Conservation (phyloP, 2,113 vertebrate genomes). For the Onychostoma macrolepis region DNA sequence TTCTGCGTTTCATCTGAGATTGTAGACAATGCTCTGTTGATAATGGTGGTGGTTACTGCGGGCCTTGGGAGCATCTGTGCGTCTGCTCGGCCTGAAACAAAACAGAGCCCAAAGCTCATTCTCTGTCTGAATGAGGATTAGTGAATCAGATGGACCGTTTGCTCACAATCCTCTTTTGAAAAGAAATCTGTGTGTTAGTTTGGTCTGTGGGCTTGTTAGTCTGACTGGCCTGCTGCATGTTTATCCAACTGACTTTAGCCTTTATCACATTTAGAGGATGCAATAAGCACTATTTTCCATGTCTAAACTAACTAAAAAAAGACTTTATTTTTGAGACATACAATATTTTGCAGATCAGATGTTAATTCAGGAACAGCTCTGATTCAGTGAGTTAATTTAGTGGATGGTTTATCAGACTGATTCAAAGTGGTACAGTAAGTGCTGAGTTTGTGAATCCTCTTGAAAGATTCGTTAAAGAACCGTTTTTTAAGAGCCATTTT, state of each 20-base stretch:
- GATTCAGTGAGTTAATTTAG: background rate
- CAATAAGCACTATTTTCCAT: background rate
- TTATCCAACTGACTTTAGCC: background rate
- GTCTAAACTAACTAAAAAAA: too few relatives aligned
- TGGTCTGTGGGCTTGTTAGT: background rate
- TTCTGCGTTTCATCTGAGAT: background rate
- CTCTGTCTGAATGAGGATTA: conserved; percentile 20
- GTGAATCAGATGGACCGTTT: conserved; percentile 14
- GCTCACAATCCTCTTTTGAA: conserved; percentile 18
- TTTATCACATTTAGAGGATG: background rate
- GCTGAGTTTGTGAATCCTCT: background rate
- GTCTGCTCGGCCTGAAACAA: conserved; percentile 22
- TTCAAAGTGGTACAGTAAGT: background rate
- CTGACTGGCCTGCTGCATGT: background rate
- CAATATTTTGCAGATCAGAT: background rate
- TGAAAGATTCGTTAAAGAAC: background rate
- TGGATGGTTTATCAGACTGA: background rate
- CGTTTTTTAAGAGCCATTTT: background rate
- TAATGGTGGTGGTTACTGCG: background rate
- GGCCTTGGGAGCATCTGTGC: conserved; percentile 12
- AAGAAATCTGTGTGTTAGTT: background rate
- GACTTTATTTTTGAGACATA: background rate
- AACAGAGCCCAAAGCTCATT: conserved; percentile 11
- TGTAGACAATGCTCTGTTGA: conserved; percentile 9
- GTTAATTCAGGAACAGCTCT: background rate